phyloP scores from a whole-genome alignment of 1,140 invertebrate genomes.

The Nylanderia fulva region DNA sequence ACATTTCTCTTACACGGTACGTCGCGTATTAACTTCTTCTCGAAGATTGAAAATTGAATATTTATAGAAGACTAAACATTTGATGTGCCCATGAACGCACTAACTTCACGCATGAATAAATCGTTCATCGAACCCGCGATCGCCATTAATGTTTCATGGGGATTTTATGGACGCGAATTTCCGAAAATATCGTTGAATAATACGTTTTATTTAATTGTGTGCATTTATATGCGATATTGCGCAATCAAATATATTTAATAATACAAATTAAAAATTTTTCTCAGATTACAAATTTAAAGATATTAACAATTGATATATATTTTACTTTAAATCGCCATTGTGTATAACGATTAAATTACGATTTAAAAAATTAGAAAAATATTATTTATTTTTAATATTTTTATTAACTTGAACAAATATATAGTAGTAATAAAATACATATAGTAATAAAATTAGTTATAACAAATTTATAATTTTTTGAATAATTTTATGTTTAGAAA shows the following conservation, averaged over 20 bases:
- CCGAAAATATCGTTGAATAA: background rate
- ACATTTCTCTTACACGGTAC: background rate
- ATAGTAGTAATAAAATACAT: too few species aligned
- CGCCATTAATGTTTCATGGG: conserved; percentile 30
- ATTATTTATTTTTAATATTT: background rate
- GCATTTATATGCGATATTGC: background rate
- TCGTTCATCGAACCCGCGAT: conserved; percentile 1
- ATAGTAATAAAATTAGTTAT: too few species aligned
- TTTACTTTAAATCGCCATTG: background rate
- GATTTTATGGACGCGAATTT: conserved; percentile 26
- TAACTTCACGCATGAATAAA: conserved; percentile 47
- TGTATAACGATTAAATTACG: background rate
- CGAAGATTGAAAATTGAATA: conserved; percentile 52
- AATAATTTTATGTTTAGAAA: too few species aligned
- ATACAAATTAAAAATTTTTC: conserved; percentile 1
- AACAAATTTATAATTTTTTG: too few species aligned
- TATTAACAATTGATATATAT: background rate
- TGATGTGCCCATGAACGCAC: conserved; percentile 7
- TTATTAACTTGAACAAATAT: background rate
- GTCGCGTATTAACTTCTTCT: background rate
- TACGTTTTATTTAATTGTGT: conserved; percentile 14
- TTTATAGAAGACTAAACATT: conserved; percentile 51
- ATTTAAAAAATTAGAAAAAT: too few species aligned
- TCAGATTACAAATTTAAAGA: conserved; percentile 16
- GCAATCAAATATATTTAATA: conserved; percentile 35